Evolutionary conservation across 1,140 invertebrate species (phyloP).

Genomic region (Polypedilum pembai): DNA sequence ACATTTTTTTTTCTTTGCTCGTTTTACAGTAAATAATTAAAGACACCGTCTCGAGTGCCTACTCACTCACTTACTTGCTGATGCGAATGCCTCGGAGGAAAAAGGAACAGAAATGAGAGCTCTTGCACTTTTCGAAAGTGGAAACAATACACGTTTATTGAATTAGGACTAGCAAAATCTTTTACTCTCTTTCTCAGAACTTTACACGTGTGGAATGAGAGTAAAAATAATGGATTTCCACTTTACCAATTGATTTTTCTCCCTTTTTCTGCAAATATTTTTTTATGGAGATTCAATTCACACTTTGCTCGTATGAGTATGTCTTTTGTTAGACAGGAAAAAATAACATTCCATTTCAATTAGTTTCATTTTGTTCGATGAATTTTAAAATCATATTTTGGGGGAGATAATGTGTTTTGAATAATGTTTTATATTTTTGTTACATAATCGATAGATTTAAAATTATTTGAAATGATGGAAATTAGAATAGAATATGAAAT

Average conservation of each 20-base stretch:
- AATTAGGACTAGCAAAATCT: neutral
- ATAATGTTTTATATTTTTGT: too few species aligned
- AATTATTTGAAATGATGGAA: too few species aligned
- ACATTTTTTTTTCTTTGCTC: neutral
- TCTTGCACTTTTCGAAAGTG: too few species aligned
- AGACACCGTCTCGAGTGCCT: neutral
- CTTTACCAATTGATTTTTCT: neutral
- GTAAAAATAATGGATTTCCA: neutral
- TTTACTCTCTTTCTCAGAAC: neutral
- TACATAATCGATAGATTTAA: too few species aligned
- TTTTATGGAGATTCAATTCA: neutral
- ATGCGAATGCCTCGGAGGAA: neutral
- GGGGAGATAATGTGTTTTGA: too few species aligned
- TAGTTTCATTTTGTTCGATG: neutral
- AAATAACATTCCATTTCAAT: conserved; percentile 22
- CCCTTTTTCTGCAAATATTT: neutral
- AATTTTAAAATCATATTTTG: too few species aligned
- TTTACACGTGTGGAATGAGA: too few species aligned
- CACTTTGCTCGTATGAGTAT: neutral
- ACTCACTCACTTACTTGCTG: neutral
- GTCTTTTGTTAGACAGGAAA: too few species aligned
- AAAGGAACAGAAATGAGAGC: neutral
- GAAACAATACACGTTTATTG: conserved; percentile 11
- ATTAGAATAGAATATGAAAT: too few species aligned
- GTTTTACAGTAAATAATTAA: conserved; percentile 11